Evolutionary conservation across 2,113 vertebrate species (phyloP), one percentile per base, ranked within the genome.

Genomic region (Nycticorax nycticorax): DNA sequence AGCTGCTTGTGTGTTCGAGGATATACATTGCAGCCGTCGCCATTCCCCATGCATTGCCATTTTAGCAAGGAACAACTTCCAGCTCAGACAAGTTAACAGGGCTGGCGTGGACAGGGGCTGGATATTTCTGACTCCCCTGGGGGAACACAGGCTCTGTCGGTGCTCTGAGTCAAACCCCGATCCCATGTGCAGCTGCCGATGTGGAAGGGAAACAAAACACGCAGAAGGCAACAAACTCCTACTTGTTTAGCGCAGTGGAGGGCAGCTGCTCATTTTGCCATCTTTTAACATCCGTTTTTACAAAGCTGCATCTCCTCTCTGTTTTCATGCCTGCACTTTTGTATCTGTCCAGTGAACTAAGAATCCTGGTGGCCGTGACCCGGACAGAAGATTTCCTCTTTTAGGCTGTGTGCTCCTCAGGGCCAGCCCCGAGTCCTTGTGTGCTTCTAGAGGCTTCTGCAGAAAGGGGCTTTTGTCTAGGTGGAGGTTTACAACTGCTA

Each of bases 161-260:
- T 45, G 30, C 48, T 67, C 20, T 0, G 3, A 24, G 14, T 66
- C 37, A 41, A 74, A 67, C 12, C 7, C 16, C 0, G 0, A 63
- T 55, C 35, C 32, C n/a, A 8, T 0, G 2, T 21, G 7, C 35
- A 63, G 10, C 47, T 73, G 48, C 32, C 41, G 62, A 32, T 30
- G 53, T 28, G 13, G 23, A 72, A 84, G 35, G 30, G 19, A 75
- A 91, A 73, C 11, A 1, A 53, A 88, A 59, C 15, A 64, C 0
- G 0, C 28, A 33, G 41, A 53, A 77, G 50, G 19, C 18, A 77
- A 43, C 27, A 30, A 68, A 53, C 9, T 74, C 21, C n/a, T 47
- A 4, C 19, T 24, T 1, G 0, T 57, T 91, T 45, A 84, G 21
- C 28, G 30, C 20, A 33, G 32, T 0, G 3, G 35, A 88, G 32